Evolutionary conservation across 2,797 vertebrate species (phyloP), one percentile per base, ranked within the genome.

Genomic region (Mormyrus hasselquistii): DNA sequence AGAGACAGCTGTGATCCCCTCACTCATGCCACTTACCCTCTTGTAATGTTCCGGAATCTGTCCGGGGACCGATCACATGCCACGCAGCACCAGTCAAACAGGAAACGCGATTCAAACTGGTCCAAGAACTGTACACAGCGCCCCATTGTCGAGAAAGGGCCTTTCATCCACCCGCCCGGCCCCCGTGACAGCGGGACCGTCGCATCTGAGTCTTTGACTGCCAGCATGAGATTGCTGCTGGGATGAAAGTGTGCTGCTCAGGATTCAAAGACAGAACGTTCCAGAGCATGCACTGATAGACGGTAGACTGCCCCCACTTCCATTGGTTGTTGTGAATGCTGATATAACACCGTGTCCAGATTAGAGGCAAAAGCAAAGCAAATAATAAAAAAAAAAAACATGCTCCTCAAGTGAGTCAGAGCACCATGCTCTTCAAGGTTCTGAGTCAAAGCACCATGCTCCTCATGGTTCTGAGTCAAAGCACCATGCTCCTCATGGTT

Each of bases 61-160:
- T 89, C 90, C 79, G 84, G 86, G 79, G 85, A 47, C 57, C 8
- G 73, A 44, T 79, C 38, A 79, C 73, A 79, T 79, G 73, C 73
- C 73, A 79, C 16, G 14, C 34, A 79, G 73, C 38, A 44, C 91
- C 91, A 90, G 91, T 91, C 89, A 92, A 93, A 91, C 91, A 93
- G 91, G 90, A 94, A 90, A 88, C 89, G 4, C 59, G 83, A 57
- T 59, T 90, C 87, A 29, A 90, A 83, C 82, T 86, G 53, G 86
- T 91, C 91, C 91, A 92, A 87, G 73, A 87, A 91, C 89, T 10
- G 88, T 90, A 94, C 93, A 95, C 91, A 94, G 93, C 49, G 16
- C 6, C 87, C 89, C 90, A 93, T 94, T 95, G 94, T 95, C 82
- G 62, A n/a, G 82, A 44, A 83, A 69, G 53, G 19, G 16, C 41